Evolutionary conservation across 1,140 invertebrate genomes (phyloP).

Genomic region (Drosophila ironensis): DNA sequence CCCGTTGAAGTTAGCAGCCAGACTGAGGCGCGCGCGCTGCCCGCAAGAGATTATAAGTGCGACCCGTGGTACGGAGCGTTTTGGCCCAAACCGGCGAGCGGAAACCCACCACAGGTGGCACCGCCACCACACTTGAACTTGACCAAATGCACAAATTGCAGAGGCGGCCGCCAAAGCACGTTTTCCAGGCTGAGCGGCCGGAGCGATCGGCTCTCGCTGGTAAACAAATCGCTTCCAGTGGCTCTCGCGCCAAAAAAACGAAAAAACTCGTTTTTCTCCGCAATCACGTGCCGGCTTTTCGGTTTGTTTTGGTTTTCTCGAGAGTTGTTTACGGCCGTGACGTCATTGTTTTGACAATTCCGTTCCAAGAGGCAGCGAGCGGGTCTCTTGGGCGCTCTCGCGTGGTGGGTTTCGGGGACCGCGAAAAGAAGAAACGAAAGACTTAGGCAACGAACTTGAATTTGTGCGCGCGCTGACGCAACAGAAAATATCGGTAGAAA

Average conservation of each 20-base stretch:
- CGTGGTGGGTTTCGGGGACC: conserved; percentile 8
- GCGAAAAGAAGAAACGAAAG: conserved; percentile 57
- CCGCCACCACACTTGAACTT: conserved; percentile 74
- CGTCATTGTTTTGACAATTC: conserved; percentile 73
- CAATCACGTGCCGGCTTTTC: conserved; percentile 72
- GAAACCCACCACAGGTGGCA: conserved; percentile 36
- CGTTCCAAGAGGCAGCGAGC: conserved; percentile 36
- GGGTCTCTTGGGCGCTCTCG: conserved; percentile 1
- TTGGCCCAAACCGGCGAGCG: conserved; percentile 25
- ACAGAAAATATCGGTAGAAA: conserved; percentile 9
- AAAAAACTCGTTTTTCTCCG: conserved; percentile 50
- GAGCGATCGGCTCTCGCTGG: conserved; percentile 26
- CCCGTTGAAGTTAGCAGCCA: conserved; percentile 76
- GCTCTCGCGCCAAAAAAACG: conserved; percentile 36
- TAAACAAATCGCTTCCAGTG: conserved; percentile 68
- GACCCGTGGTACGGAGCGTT: conserved; percentile 24
- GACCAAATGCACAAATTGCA: conserved; percentile 80
- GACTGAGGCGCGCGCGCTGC: conserved; percentile 63
- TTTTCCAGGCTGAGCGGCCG: not conserved
- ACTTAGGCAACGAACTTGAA: conserved; percentile 72
- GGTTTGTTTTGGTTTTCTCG: conserved; percentile 74
- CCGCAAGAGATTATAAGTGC: conserved; percentile 58
- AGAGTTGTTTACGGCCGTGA: conserved; percentile 68
- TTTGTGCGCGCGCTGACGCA: conserved; percentile 36
- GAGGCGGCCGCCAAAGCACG: conserved; percentile 46